Conservation (phyloP, 2,797 vertebrate species). For the Molossus alvarezi region DNA sequence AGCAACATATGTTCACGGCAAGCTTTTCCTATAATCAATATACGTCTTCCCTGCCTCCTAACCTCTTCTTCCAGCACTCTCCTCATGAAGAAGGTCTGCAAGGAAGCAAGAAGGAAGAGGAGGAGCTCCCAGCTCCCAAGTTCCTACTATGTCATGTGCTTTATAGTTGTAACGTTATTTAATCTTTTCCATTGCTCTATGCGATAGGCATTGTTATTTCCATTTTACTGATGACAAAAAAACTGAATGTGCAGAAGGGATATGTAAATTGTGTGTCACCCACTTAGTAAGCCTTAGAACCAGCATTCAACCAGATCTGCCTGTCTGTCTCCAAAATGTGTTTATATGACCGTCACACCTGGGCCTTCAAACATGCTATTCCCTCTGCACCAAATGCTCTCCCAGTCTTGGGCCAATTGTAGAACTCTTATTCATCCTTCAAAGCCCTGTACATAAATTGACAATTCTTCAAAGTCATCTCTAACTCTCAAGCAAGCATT, state of each 20-base stretch:
- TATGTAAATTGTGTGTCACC: neutral
- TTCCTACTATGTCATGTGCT: neutral
- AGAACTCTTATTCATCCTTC: conserved; percentile 1
- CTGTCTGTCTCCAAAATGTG: neutral
- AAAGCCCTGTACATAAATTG: neutral
- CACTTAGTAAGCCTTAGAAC: neutral
- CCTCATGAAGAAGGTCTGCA: neutral
- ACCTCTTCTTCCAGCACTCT: neutral
- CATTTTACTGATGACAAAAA: neutral
- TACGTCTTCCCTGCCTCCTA: neutral
- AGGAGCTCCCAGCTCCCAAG: neutral
- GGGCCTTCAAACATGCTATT: neutral
- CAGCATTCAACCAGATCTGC: neutral
- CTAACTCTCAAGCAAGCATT: neutral
- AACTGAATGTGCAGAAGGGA: neutral
- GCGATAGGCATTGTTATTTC: neutral
- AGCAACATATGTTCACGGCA: neutral
- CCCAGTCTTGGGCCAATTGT: neutral
- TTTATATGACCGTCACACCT: neutral
- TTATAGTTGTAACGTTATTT: neutral
- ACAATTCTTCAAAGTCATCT: neutral
- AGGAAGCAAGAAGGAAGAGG: neutral
- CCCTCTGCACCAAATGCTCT: neutral
- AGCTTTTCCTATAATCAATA: neutral
- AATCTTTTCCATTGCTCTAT: neutral